Base-by-base conservation (phyloP, 2,113 vertebrate genomes). In the Rhabdornis inornatus region DNA sequence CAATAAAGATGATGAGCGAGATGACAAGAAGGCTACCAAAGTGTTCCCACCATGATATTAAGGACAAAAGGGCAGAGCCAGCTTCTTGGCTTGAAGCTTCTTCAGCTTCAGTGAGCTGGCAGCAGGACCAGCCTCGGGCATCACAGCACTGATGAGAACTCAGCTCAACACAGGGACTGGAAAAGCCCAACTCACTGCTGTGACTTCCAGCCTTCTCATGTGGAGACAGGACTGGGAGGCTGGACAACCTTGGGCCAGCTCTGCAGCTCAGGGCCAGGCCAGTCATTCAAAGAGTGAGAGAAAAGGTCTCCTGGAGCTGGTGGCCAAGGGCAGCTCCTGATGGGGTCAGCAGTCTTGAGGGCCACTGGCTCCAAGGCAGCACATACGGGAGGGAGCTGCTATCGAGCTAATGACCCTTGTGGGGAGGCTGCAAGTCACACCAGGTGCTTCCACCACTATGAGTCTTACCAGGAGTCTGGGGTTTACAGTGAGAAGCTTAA, bases 111-210 rank as follows among this genome's bases (percentile, higher is more conserved):
- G 10, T 13, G 44, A 71, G 24, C n/a, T 56, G 60, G 39, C 44
- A 87, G 49, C 16, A 20, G 40, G 49, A 33, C 11, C 72, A 57
- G n/a, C 64, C 66, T 61, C 0, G 0, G 20, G 31, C 39, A 63
- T 3, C 0, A 0, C 4, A 12, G 70, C 9, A 3, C 5, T 27
- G 79, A 40, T 12, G 47, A 35, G 22, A 47, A 78, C 10, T 8
- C 27, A 7, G 33, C 39, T 87, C 2, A 4, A 21, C 30, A 28
- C 7, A 64, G 12, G 33, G 23, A 39, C 30, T 28, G 10, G 9
- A 6, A 82, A 84, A 68, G 21, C 30, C 33, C 52, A 78, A 25
- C 28, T 14, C 33, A 55, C 27, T 25, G 18, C 42, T 49, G 39
- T 19, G 39, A 33, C 52, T 83, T 83, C 80, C 49, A 86, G 37